Evolutionary conservation across 2,113 vertebrate species (phyloP), one percentile per base, ranked within the genome.

Genomic region (Thunnus maccoyii): DNA sequence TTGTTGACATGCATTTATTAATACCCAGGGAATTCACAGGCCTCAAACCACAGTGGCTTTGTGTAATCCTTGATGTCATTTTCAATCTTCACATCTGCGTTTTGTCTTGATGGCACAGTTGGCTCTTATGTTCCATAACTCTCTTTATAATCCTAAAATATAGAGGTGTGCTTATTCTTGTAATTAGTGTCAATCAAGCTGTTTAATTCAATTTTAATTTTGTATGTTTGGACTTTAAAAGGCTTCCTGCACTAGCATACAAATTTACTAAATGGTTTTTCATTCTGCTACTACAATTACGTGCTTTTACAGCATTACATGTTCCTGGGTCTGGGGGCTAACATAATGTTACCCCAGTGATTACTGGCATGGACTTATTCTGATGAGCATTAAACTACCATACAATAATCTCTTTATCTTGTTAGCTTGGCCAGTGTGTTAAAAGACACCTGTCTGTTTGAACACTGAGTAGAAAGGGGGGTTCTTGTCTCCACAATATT

Each of bases 381-480:
- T 90, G 89, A 93, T 92, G 76, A 87, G 91, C 77, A 91, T 94
- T 94, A 93, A 86, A 90, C 64, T 80, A 63, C 67, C 78, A 83
- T 85, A 80, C 63, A 84, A 55, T 95, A 92, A 94, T 94, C 91
- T 92, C 80, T 90, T 95, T 88, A 94, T 86, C 80, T 74, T 85
- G 82, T 88, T 83, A 86, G 78, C 68, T 50, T 79, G 67, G 60
- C 62, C 36, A 52, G 12, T 68, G 70, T 81, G 80, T 54, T 78
- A 85, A 56, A 22, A 62, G 83, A 85, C 73, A 76, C 68, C 61
- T 72, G 27, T 5, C 51, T 61, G 48, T 77, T 36, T 88, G 61
- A 58, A 66, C n/a, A 18, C 10, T 67, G 20, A 32, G 52, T n/a
- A 46, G 48, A 69, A 68, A 75, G 60, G 56, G 55, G 48, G 46